Base-by-base conservation (phyloP, 2,113 vertebrate genomes). In the Meleagris gallopavo region DNA sequence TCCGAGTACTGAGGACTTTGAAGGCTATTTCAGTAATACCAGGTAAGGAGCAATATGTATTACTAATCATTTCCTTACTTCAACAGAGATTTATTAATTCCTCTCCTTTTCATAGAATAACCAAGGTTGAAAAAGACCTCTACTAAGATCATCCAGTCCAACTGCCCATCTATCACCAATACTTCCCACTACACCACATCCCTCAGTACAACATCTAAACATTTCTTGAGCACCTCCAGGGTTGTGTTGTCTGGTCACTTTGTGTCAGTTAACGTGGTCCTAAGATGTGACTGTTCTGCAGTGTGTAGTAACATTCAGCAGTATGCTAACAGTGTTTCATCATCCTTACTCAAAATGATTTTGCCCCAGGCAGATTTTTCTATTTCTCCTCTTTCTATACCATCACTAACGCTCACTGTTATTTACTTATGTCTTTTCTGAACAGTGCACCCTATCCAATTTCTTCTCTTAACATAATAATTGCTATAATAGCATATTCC, bases 21-120 rank as follows among this genome's bases (percentile, higher is more conserved):
- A 99, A 99, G 98, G 99, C 98, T 50, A 98, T 99, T 97, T 99
- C 98, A 24, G 98, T 99, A 95, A 99, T 99, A 95, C 99, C 99
- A 98, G 99, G 99, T 99, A 98, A 99, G 98, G 67, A 65, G 3
- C 19, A 80, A 4, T 22, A 25, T 4, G 3, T 55, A 5, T 40
- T 61, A 43, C 20, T 75, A 10, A 30, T 67, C 89, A 70, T 21
- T 30, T 57, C 50, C 71, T 41, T 2, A 2, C 20, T 72, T 88
- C 79, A 87, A 15, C 45, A 61, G 12, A 54, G 32, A 40, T 18
- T 85, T 19, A 19, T n/a, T 54, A 52, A 48, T 65, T 79, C 15
- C 21, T 64, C 15, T 69, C 14, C 41, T 55, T 7, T 50, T 89
- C 41, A 54, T 29, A 54, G 13, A 54, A 29, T 27, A 27, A 9